Evolutionary conservation across 2,888 invertebrate species (phyloP), one percentile per base, ranked within the genome.

Genomic region (Philopedon plagiatum): DNA sequence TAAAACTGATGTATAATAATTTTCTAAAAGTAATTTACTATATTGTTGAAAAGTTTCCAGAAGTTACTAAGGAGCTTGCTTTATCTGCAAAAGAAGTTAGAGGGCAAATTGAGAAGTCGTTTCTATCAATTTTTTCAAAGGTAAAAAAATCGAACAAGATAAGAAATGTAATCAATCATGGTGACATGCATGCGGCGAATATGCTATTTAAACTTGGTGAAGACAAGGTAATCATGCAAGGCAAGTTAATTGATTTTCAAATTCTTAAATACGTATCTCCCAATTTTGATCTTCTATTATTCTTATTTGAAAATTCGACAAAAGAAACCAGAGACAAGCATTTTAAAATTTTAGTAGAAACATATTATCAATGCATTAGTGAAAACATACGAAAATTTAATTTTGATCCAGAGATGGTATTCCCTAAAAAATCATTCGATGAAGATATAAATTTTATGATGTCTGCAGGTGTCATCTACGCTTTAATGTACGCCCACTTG

Each of bases 201-300:
- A 63, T 81, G n/a, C n/a, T n/a, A n/a, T n/a, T n/a, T n/a, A n/a
- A n/a, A n/a, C n/a, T n/a, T n/a, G n/a, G n/a, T n/a, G 54, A 71
- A n/a, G 61, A 69, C 11, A 49, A 39, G 3, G 21, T 39, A 19
- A 77, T 80, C 9, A 74, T 77, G 1, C 76, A 80, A 13, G 81
- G 80, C 44, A 79, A 78, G 46, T 71, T 84, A 11, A 65, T 84
- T 8, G 84, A 84, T 76, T 85, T 79, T 73, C 83, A 84, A 78
- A 70, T 78, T 2, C 75, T 79, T 8, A 70, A 81, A 39, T 92
- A 90, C 81, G 89, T 89, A 18, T 91, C 92, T 0, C 90, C 91
- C 0, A 88, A 90, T 19, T 86, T 90, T 29, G 93, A 93, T 78
- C 84, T 91, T 1, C 19, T 37, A 11, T 19, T 39, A 5, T 63